Conservation (phyloP, 2,113 vertebrate species). For the Cyprinodon tularosa region DNA sequence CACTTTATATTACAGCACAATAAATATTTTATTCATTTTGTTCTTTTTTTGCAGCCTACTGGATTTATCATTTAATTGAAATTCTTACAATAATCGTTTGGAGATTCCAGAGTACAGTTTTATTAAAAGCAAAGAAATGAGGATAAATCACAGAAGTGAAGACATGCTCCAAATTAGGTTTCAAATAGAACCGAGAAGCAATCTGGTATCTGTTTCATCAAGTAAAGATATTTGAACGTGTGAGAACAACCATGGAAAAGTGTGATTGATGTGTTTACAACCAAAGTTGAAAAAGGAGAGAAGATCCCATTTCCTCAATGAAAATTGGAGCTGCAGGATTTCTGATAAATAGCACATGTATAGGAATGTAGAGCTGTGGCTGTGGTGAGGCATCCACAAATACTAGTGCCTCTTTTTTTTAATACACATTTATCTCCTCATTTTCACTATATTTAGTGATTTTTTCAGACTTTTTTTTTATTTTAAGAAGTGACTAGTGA, state of each 20-base stretch:
- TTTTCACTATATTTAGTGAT: too few species aligned
- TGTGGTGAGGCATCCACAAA: conserved; percentile 25
- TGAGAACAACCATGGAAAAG: conserved; percentile 2
- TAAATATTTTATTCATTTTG: background rate
- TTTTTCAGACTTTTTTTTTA: too few species aligned
- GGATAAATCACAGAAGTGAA: background rate
- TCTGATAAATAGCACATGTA: conserved; percentile 32
- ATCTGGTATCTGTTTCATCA: conserved; percentile 9
- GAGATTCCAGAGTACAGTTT: background rate
- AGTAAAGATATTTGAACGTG: conserved; percentile 14
- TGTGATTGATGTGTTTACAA: conserved; percentile 61
- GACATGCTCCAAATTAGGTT: conserved; percentile 14
- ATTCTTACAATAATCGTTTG: background rate
- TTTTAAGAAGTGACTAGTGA: too few species aligned
- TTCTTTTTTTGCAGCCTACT: background rate
- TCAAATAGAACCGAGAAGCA: conserved; percentile 32
- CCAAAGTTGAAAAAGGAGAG: conserved; percentile 25
- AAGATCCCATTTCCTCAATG: conserved; percentile 22
- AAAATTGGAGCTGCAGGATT: conserved; percentile 37
- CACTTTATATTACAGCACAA: background rate
- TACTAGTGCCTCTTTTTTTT: background rate
- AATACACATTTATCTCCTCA: too few species aligned
- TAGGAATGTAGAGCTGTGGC: conserved; percentile 13
- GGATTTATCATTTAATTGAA: background rate
- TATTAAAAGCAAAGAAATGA: background rate